Base-by-base conservation (phyloP, 1,140 invertebrate genomes). In the Formica selysi region DNA sequence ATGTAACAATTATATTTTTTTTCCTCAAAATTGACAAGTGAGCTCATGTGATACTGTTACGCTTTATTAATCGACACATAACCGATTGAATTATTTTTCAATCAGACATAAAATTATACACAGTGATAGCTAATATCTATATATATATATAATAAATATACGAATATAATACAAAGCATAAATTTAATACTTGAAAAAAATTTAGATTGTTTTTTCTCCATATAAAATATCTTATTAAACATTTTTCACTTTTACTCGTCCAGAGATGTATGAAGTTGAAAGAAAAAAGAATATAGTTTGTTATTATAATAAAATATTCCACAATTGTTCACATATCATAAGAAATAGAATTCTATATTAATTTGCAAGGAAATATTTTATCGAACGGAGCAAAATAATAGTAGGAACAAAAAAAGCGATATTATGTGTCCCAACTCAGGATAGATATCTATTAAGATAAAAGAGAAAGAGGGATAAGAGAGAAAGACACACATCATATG, bases 361-460 rank as follows among this genome's bases (percentile, higher is more conserved):
- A 51, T 19, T 51, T 51, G 48, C 48, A 16, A 19, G 48, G 16
- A 19, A 6, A 51, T 2, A 41, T 4, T 54, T 4, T 36, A n/a
- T 13, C 4, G 48, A 67, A 29, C 62, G 71, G 36, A 62, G 32
- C 44, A 44, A 64, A 51, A 68, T 64, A 71, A 86, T 67, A 38
- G 68, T 16, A 64, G 71, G 7, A 65, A 85, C 32, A 51, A 61
- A 65, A 70, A 13, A 6, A 6, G 36, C 36, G 19, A 65, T 16
- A 61, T 32, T 62, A 26, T n/a, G 13, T 10, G 6, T 59, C 36
- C 11, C 59, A 13, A 13, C 36, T 13, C 22, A 6, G 22, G 74
- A 41, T 16, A 61, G 73, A 76, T 64, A 76, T 61, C 48, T 54
- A 68, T 79, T 51, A 38, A 61, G 38, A 84, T 67, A 67, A 86